These are phyloP conservation scores for Ictalurus furcatus DNA, from an alignment of 2,113 vertebrate species.

Conservation along the genomic window DNA sequence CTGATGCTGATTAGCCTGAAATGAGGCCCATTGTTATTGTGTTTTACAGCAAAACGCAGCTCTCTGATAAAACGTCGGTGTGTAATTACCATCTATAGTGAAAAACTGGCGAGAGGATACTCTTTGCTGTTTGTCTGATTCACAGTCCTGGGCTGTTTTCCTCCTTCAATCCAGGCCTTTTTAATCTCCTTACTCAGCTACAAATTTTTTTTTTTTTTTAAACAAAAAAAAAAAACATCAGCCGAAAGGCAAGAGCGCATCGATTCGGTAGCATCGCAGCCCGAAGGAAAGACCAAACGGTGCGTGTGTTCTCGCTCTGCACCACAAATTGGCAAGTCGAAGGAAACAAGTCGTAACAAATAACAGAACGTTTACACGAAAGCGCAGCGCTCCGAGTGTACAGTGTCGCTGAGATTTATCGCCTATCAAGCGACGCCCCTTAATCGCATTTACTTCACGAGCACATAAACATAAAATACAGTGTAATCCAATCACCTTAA, in stretches of 20 bases:
- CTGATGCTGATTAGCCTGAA: constrained; percentile 3
- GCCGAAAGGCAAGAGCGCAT: constrained; percentile 57
- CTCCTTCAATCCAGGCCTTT: constrained; percentile 76
- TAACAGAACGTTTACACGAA: constrained; percentile 3
- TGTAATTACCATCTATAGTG: constrained; percentile 54
- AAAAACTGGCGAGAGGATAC: neutral
- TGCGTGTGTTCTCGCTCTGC: neutral
- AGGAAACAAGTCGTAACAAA: constrained; percentile 22
- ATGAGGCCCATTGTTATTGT: neutral
- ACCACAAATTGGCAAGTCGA: constrained; percentile 13
- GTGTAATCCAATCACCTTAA: neutral
- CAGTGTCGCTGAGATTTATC: constrained; percentile 2
- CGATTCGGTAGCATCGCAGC: constrained; percentile 24
- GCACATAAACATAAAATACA: neutral
- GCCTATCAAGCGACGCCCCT: neutral
- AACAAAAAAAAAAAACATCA: constrained; percentile 70
- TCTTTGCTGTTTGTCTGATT: constrained; percentile 61
- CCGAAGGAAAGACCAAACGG: neutral
- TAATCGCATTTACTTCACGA: neutral
- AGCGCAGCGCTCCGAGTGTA: neutral
- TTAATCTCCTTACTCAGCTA: constrained; percentile 79
- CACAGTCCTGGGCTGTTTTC: constrained; percentile 62
- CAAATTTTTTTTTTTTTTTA: constrained; percentile 69
- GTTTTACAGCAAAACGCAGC: constrained; percentile 47
- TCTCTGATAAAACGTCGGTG: constrained; percentile 60